phyloP scores from a whole-genome alignment of 2,888 invertebrate species.

The Drosophila ustulata region DNA sequence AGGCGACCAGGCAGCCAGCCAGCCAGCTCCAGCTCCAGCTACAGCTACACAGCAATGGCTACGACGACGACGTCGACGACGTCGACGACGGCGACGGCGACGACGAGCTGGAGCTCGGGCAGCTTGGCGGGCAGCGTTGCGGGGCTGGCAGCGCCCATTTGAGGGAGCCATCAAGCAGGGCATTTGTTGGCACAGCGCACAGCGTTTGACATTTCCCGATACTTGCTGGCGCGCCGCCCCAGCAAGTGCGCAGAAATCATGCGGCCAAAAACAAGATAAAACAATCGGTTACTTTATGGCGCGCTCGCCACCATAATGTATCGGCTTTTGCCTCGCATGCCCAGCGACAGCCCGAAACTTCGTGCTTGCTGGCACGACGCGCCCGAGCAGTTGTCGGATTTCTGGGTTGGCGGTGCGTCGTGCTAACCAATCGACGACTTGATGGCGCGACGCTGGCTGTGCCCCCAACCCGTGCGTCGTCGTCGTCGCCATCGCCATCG shows the following conservation, averaged over 20 bases:
- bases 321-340: slow-evolving; percentile 38
- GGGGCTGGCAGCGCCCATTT: slow-evolving; percentile 82
- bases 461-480: slow-evolving; percentile 67
- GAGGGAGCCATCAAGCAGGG: slow-evolving; percentile 82
- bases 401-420: slow-evolving; percentile 39
- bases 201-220: slow-evolving; percentile 84
- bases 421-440: slow-evolving; percentile 62
- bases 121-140: slow-evolving; percentile 73
- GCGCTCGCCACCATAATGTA: slow-evolving; percentile 82
- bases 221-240: slow-evolving; percentile 84
- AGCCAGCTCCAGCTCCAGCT: slow-evolving; percentile 54
- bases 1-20: slow-evolving; percentile 67
- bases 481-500: slow-evolving; percentile 34
- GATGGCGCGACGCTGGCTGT: slow-evolving; percentile 64
- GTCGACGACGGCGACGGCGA: slow-evolving; percentile 50
- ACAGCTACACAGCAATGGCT: slow-evolving; percentile 55
- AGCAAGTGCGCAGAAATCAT: slow-evolving; percentile 64
- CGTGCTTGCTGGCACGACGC: slow-evolving; percentile 66
- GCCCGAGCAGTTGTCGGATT: slow-evolving; percentile 73
- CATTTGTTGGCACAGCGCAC: slow-evolving; percentile 68
- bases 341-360: slow-evolving; percentile 44
- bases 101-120: slow-evolving; percentile 59
- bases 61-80: slow-evolving; percentile 46
- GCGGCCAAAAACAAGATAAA: slow-evolving; percentile 65
- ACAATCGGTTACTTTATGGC: slow-evolving; percentile 81